Evolutionary conservation across 2,888 invertebrate species (phyloP).

Genomic region (Eupelmus urozonus): DNA sequence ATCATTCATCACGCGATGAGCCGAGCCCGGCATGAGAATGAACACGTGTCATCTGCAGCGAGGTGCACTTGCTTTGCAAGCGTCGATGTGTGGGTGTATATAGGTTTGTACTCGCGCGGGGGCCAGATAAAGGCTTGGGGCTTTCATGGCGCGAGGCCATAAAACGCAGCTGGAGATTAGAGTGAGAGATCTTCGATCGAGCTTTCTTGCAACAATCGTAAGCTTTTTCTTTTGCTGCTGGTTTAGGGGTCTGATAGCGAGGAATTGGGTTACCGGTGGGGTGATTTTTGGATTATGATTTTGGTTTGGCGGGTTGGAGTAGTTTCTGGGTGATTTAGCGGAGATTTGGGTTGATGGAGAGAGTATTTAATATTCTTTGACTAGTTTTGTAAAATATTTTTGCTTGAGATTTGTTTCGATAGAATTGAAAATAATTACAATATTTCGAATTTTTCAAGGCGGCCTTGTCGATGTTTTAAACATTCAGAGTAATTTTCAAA

Average conservation of each 20-base stretch:
- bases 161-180: constrained; percentile 25
- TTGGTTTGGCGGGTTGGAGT: no score
- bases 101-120: no score
- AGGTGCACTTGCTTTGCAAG: not conserved
- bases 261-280: constrained; percentile 44
- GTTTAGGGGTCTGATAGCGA: not conserved
- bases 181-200: not conserved
- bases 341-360: no score
- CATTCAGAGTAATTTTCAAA: no score
- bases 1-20: constrained; percentile 59
- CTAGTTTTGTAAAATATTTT: no score
- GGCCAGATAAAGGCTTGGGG: constrained; percentile 36
- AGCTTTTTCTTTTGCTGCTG: constrained; percentile 38
- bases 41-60: constrained; percentile 58
- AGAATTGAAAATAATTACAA: no score
- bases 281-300: not conserved
- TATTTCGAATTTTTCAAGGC: no score
- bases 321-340: no score
- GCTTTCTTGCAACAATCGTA: constrained; percentile 46
- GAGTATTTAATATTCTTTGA: no score
- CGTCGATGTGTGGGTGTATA: constrained; percentile 4
- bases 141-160: constrained; percentile 55
- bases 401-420: no score
- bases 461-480: no score
- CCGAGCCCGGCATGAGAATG: constrained; percentile 45